These are phyloP conservation scores for Physella acuta DNA, from an alignment of 1,140 invertebrate species.

Conservation along the genomic window DNA sequence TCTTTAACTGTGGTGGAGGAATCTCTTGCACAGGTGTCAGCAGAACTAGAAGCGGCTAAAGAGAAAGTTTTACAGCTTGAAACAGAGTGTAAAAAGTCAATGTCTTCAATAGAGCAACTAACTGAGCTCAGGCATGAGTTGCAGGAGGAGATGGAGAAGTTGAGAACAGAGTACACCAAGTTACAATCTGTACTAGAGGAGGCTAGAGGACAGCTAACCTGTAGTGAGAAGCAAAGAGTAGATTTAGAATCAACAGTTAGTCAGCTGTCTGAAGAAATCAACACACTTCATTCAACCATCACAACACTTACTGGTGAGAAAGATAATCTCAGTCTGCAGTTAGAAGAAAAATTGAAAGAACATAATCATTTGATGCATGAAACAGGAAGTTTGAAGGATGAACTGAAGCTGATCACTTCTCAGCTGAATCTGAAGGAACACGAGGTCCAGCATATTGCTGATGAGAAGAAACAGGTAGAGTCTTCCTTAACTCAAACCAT, in stretches of 20 bases:
- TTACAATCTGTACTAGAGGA: neutral
- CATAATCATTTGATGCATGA: too few species aligned
- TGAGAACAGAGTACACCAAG: neutral
- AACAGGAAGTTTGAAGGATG: neutral
- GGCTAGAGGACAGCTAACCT: neutral
- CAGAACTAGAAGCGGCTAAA: neutral
- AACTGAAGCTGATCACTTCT: neutral
- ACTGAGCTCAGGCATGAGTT: too few species aligned
- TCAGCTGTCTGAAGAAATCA: neutral
- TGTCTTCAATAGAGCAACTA: too few species aligned
- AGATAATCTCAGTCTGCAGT: too few species aligned
- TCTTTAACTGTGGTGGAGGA: neutral
- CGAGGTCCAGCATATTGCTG: neutral
- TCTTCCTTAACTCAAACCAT: neutral
- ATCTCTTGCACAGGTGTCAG: too few species aligned
- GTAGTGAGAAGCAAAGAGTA: too few species aligned
- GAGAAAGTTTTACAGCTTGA: neutral
- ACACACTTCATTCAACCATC: too few species aligned
- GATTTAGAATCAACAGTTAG: too few species aligned
- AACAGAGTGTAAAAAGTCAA: neutral
- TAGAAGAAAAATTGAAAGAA: conserved; percentile 5
- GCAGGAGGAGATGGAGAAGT: neutral
- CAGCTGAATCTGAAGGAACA: conserved; percentile 18
- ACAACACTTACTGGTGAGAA: neutral
- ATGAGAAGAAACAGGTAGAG: neutral